These are phyloP conservation scores for Glaucidium brasilianum DNA, from an alignment of 2,113 vertebrate species.

Conservation along the genomic window DNA sequence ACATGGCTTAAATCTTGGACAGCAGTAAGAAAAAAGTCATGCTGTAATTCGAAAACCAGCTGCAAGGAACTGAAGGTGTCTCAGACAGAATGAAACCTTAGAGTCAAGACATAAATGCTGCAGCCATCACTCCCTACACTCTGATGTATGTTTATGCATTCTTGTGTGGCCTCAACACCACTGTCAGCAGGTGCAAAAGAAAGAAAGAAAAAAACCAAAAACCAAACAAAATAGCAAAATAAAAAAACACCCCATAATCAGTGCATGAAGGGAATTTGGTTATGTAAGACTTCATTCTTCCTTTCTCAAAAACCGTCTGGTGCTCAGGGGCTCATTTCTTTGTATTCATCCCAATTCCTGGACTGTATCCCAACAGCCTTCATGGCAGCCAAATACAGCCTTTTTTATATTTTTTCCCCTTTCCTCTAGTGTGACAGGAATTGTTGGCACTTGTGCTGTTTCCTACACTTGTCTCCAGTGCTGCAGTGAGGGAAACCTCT, in stretches of 20 bases:
- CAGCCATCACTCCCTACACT: background rate
- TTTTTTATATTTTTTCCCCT: background rate
- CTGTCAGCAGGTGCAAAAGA: background rate
- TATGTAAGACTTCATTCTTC: background rate
- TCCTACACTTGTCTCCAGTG: background rate
- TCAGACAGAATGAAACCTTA: background rate
- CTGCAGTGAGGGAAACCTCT: background rate
- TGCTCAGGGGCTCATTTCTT: background rate
- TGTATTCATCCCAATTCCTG: background rate
- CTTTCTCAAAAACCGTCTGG: background rate
- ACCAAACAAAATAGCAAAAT: background rate
- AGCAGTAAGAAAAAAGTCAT: background rate
- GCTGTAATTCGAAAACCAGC: background rate
- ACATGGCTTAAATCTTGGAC: background rate
- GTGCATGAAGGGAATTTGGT: background rate
- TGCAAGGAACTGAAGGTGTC: background rate
- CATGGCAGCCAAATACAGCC: background rate
- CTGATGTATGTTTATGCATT: rapidly evolving
- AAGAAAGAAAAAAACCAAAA: background rate
- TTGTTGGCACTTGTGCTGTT: background rate
- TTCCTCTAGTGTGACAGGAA: background rate
- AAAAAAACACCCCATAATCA: background rate
- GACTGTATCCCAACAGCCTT: background rate
- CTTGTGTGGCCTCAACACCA: background rate
- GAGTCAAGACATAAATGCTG: background rate